Conservation (phyloP, 2,113 vertebrate species). For the human (Homo sapiens) region GRCh38 chr14:27228001-27228500, state of each 20-base stretch:
- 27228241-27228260: not conserved
- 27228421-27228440: not conserved
- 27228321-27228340: not conserved
- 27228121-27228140: not conserved
- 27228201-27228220: not conserved
- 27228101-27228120: not conserved
- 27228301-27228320: not conserved
- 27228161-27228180: not conserved
- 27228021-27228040: not conserved
- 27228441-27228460: not conserved
- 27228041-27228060: not conserved
- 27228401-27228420: not conserved
- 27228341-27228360: not conserved
- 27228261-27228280: not conserved
- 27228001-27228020: conserved; percentile 41
- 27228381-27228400: not conserved
- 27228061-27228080: not conserved
- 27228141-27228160: not conserved
- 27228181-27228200: not conserved
- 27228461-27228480: not conserved
- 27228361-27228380: not conserved
- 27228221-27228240: not conserved
- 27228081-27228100: not conserved
- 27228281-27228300: not conserved
- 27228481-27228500: not conserved